phyloP scores from a whole-genome alignment of 2,113 vertebrate genomes.

The Macrotis lagotis region DNA sequence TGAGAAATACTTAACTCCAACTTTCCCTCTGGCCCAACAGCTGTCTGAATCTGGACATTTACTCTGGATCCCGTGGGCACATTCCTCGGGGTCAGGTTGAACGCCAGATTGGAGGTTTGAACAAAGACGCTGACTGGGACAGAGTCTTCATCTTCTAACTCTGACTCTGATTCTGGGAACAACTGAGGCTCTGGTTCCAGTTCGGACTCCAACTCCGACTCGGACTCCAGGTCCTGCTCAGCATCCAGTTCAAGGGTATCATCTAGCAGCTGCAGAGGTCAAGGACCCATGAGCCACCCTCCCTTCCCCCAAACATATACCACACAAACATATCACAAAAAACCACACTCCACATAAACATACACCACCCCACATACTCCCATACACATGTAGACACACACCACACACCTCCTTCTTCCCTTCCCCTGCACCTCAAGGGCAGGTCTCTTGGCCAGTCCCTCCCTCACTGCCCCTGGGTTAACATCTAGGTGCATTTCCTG shows the following conservation, averaged over 20 bases:
- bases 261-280: background rate
- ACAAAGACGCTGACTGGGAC: background rate
- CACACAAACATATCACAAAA: too few relatives aligned
- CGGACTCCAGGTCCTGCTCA: background rate
- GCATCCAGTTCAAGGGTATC: constrained; percentile 53
- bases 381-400: too few relatives aligned
- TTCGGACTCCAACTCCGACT: background rate
- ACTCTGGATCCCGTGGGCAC: background rate
- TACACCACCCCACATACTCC: too few relatives aligned
- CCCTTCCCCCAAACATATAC: background rate
- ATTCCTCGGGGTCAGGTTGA: background rate
- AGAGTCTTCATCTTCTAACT: background rate
- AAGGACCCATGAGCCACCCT: background rate
- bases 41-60: background rate
- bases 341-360: too few relatives aligned
- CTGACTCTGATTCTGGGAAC: background rate
- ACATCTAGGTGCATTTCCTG: background rate
- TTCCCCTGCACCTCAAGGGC: background rate
- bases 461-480: background rate
- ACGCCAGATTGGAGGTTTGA: background rate
- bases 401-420: background rate
- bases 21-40: background rate
- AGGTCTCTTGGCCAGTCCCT: background rate
- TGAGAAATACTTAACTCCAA: background rate
- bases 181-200: background rate